Evolutionary conservation across 2,113 vertebrate species (phyloP).

Genomic region (Crotalus viridis): DNA sequence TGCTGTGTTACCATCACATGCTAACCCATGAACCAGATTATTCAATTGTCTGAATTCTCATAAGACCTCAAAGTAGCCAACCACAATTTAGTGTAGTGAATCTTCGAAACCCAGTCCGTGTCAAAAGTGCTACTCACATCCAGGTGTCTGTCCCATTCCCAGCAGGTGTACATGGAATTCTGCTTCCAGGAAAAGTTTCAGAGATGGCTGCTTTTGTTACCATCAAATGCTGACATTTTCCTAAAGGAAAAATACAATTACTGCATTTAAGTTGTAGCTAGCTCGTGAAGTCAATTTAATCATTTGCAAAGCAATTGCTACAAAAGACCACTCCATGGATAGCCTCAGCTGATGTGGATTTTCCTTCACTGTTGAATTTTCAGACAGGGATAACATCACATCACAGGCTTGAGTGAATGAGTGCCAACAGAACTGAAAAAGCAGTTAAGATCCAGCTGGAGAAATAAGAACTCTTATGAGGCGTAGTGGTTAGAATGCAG

Average conservation of each 20-base stretch:
- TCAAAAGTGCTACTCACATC: neutral
- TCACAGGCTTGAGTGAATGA: conserved; percentile 54
- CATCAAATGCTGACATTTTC: neutral
- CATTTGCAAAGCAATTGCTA: neutral
- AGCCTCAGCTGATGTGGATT: conserved; percentile 61
- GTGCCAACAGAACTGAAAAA: neutral
- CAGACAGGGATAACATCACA: conserved; percentile 73
- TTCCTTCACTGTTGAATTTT: conserved; percentile 53
- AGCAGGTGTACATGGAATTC: neutral
- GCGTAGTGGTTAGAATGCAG: too few relatives aligned
- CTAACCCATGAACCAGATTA: neutral
- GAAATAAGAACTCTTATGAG: neutral
- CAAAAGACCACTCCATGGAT: accelerated
- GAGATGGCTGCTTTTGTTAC: neutral
- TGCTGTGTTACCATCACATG: neutral
- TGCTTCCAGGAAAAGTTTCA: neutral
- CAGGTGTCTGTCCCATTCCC: neutral
- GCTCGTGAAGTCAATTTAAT: neutral
- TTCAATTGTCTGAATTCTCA: neutral
- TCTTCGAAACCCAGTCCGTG: neutral
- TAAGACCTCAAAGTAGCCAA: neutral
- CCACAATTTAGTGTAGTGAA: neutral
- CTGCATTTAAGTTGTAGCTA: neutral
- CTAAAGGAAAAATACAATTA: neutral
- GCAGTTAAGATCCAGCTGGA: neutral